Conservation (phyloP, 2,888 invertebrate genomes). For the Dolichopus griseipennis region DNA sequence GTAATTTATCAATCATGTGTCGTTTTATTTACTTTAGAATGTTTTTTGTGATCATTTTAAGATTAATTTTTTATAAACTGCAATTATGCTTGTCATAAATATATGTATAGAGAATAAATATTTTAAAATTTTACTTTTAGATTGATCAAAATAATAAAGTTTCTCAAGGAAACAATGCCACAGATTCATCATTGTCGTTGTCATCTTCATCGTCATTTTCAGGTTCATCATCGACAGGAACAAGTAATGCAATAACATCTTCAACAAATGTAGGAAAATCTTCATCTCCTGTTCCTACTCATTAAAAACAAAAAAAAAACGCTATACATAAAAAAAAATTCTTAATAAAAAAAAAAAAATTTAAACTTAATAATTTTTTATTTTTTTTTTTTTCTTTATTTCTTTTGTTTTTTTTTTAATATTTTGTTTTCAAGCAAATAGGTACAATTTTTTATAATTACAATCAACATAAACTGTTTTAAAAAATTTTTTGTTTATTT, state of each 20-base stretch:
- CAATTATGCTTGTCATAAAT: no score
- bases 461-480: neutral
- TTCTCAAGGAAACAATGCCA: constrained; percentile 29
- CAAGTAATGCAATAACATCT: constrained; percentile 15
- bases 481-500: neutral
- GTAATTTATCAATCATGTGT: no score
- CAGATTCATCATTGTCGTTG: constrained; percentile 34
- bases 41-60: no score
- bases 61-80: no score
- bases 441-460: neutral
- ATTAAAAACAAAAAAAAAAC: constrained; percentile 26
- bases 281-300: constrained; percentile 41
- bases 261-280: constrained; percentile 26
- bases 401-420: neutral
- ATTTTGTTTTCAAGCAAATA: neutral
- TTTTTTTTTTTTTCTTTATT: neutral
- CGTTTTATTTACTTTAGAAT: no score
- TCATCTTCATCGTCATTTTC: constrained; percentile 36
- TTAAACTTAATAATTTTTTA: neutral
- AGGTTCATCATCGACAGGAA: constrained; percentile 26
- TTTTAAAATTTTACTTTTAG: constrained; percentile 23
- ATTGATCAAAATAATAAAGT: constrained; percentile 39
- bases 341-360: constrained; percentile 5
- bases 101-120: no score
- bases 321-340: constrained; percentile 18